Percentiles rank a stretch among this genome's conserved stretches.
Conservation (phyloP, 2,888 invertebrate species). For the Eilema griseolum region DNA sequence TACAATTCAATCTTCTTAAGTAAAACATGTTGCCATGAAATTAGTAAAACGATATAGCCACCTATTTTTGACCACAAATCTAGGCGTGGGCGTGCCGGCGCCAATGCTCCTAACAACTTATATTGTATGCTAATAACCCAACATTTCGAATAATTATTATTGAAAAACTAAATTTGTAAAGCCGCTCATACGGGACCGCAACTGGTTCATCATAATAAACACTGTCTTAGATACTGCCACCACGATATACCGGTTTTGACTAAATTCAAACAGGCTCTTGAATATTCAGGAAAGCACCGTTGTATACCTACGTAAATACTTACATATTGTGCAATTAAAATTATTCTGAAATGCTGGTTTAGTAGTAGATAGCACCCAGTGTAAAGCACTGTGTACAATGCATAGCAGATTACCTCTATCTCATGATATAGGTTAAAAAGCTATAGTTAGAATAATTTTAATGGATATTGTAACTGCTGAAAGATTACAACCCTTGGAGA, state of each 20-base stretch:
- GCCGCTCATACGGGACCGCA: slow-evolving; percentile 67
- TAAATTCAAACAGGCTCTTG: slow-evolving; percentile 45
- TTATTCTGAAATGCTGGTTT: neutral
- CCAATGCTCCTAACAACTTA: slow-evolving; percentile 68
- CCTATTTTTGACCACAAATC: slow-evolving; percentile 37
- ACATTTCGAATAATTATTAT: slow-evolving; percentile 79
- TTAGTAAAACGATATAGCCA: slow-evolving; percentile 25
- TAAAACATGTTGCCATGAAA: slow-evolving; percentile 22
- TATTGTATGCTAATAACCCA: slow-evolving; percentile 82
- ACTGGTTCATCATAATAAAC: slow-evolving; percentile 64
- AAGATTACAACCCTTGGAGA: too few relatives aligned
- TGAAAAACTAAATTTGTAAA: slow-evolving; percentile 73
- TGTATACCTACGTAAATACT: slow-evolving; percentile 44
- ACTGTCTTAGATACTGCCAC: slow-evolving; percentile 42
- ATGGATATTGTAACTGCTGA: too few relatives aligned
- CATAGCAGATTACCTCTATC: too few relatives aligned
- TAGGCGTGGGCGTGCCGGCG: slow-evolving; percentile 71
- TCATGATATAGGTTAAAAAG: too few relatives aligned
- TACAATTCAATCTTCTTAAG: slow-evolving; percentile 14
- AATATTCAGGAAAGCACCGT: slow-evolving; percentile 50
- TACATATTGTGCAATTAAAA: slow-evolving; percentile 27
- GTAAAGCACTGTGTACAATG: neutral
- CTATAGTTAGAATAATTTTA: too few relatives aligned
- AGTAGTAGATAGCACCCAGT: neutral
- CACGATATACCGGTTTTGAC: slow-evolving; percentile 47